Conservation (phyloP, 2,113 vertebrate genomes). For the Spermophilus dauricus region DNA sequence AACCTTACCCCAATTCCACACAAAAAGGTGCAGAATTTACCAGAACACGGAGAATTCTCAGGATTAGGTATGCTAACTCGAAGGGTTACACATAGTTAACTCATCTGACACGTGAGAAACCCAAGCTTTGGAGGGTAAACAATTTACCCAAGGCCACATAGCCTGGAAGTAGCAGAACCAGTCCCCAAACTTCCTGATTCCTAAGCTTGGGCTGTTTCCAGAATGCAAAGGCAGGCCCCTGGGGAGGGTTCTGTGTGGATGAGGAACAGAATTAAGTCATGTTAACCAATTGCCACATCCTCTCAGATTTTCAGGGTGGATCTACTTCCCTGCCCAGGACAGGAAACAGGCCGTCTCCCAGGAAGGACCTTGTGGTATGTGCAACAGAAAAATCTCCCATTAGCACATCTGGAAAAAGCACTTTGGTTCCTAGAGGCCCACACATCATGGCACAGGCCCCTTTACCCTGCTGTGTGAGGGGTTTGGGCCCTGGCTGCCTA, state of each 20-base stretch:
- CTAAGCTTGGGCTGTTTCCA: conserved; percentile 36
- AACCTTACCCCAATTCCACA: not conserved
- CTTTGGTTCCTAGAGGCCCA: not conserved
- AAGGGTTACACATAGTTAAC: not conserved
- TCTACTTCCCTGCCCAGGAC: not conserved
- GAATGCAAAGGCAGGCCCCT: not conserved
- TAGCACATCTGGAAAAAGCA: not conserved
- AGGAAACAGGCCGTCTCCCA: conserved; percentile 15
- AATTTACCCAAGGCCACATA: not conserved
- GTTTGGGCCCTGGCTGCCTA: too few relatives aligned
- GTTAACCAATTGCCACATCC: not conserved
- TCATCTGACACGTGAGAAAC: not conserved
- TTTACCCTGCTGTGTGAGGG: not conserved
- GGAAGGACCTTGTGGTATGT: not conserved
- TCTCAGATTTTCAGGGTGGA: not conserved
- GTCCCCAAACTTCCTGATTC: conserved; percentile 55
- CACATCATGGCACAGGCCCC: too few relatives aligned
- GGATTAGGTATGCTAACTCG: not conserved
- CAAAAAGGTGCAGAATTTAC: not conserved
- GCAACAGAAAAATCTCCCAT: not conserved
- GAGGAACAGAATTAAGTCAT: not conserved
- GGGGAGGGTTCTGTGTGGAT: not conserved
- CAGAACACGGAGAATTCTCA: not conserved
- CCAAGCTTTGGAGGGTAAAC: not conserved
- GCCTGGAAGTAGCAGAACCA: not conserved